Percentiles rank a stretch among this genome's conserved stretches.
These are phyloP conservation scores for Echinops telfairi DNA, from an alignment of 2,113 vertebrate genomes.

Conservation along the genomic window DNA sequence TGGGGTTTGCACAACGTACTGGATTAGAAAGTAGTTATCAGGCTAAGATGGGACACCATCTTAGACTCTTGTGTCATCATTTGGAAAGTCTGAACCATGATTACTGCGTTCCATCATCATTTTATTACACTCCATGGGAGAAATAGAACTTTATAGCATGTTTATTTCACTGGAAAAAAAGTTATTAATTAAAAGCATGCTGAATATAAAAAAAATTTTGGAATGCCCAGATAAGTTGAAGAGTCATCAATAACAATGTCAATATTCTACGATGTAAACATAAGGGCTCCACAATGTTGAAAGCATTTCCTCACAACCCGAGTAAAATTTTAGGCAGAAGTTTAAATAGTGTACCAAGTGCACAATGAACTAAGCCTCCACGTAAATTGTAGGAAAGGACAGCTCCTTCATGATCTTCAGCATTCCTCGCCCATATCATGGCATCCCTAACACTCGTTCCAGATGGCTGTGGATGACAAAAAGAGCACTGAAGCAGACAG, in stretches of 20 bases:
- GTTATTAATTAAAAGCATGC: background rate
- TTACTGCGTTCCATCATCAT: background rate
- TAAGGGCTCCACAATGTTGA: background rate
- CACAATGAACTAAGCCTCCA: background rate
- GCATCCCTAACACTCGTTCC: background rate
- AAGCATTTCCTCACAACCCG: background rate
- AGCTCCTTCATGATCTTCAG: background rate
- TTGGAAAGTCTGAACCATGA: constrained; percentile 1
- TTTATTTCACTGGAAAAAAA: background rate
- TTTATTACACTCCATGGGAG: background rate
- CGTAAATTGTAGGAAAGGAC: background rate
- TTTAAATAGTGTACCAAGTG: background rate
- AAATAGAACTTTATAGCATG: background rate
- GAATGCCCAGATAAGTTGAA: background rate
- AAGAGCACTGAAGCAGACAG: background rate
- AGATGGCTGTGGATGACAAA: background rate
- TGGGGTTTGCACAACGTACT: background rate
- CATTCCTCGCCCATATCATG: background rate
- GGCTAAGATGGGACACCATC: background rate
- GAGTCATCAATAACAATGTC: background rate
- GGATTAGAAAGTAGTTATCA: background rate
- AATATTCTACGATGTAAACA: background rate
- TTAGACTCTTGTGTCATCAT: background rate
- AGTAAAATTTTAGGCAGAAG: background rate
- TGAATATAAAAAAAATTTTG: background rate